Percentiles rank a stretch among this genome's conserved stretches.
These are phyloP conservation scores for Amphipyra tragopoginis DNA, from an alignment of 2,888 invertebrate genomes.

Conservation along the genomic window DNA sequence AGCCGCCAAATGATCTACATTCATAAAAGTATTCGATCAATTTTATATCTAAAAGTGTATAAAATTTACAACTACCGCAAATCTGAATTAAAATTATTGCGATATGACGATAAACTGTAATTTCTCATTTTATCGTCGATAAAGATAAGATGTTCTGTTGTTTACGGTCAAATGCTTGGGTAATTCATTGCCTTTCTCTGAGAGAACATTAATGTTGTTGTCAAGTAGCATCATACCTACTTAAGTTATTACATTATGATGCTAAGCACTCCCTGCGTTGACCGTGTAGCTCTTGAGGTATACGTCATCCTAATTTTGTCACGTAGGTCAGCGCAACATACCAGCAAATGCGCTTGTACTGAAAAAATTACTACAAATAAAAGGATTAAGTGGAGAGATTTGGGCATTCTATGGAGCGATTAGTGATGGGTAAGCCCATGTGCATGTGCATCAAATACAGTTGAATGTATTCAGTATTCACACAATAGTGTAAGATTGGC, in stretches of 20 bases:
- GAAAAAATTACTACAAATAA: too few species aligned
- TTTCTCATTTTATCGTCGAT: constrained; percentile 21
- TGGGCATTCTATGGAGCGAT: too few species aligned
- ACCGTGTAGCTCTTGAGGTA: too few species aligned
- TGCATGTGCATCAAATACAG: too few species aligned
- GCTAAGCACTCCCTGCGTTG: too few species aligned
- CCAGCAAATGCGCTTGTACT: too few species aligned
- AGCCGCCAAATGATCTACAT: constrained; percentile 36
- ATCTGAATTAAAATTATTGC: constrained; percentile 42
- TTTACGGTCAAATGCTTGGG: constrained; percentile 2
- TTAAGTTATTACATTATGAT: background rate
- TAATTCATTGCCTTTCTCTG: constrained; percentile 15
- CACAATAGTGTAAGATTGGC: too few species aligned
- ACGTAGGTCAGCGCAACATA: too few species aligned
- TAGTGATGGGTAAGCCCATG: too few species aligned
- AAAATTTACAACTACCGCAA: constrained; percentile 36
- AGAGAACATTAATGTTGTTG: constrained; percentile 2
- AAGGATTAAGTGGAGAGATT: too few species aligned
- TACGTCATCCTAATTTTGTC: too few species aligned
- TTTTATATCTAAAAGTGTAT: constrained; percentile 26
- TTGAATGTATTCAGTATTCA: too few species aligned
- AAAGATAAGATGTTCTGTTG: constrained; percentile 23
- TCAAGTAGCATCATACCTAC: background rate
- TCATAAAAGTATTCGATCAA: constrained; percentile 34
- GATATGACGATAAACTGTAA: constrained; percentile 10